Percentiles rank a stretch among this genome's conserved stretches.
phyloP scores from a whole-genome alignment of 2,888 invertebrate genomes.

The Caenorhabditis doughertyi region DNA sequence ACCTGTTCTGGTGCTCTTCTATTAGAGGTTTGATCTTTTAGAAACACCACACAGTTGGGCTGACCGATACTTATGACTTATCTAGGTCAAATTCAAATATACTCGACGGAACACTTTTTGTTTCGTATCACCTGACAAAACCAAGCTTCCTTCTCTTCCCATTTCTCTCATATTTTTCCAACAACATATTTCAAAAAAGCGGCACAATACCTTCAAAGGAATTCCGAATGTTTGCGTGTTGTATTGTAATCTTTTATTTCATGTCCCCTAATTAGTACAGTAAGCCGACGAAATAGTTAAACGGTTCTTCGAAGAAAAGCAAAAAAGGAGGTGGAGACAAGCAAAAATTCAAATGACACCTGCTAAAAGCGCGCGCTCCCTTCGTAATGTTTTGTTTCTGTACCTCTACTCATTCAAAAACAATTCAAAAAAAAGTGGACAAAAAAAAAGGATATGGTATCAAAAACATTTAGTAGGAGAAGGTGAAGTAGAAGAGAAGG shows the following conservation, averaged over 20 bases:
- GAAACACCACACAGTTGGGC: too few species aligned
- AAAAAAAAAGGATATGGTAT: slow-evolving; percentile 15
- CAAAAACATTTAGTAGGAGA: slow-evolving; percentile 11
- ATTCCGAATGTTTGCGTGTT: slow-evolving; percentile 41
- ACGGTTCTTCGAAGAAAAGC: slow-evolving; percentile 17
- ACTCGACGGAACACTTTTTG: background rate
- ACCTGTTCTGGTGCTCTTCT: too few species aligned
- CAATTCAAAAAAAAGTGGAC: background rate
- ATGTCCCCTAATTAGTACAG: slow-evolving; percentile 49
- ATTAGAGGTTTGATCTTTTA: too few species aligned
- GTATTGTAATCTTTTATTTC: slow-evolving; percentile 27
- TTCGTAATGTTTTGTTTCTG: slow-evolving; percentile 27
- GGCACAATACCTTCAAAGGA: background rate
- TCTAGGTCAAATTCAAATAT: background rate
- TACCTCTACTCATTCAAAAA: slow-evolving; percentile 36
- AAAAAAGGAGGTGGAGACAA: background rate
- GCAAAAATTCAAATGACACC: slow-evolving; percentile 50
- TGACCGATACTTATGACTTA: background rate
- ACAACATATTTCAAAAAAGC: slow-evolving; percentile 31
- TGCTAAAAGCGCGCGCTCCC: slow-evolving; percentile 13
- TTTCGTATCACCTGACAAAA: background rate
- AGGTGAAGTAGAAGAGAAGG: background rate
- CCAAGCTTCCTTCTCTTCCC: too few species aligned
- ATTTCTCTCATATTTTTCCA: background rate
- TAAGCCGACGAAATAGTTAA: slow-evolving; percentile 43